These are phyloP conservation scores for Hylia prasina DNA, from an alignment of 2,113 vertebrate genomes.

Conservation along the genomic window DNA sequence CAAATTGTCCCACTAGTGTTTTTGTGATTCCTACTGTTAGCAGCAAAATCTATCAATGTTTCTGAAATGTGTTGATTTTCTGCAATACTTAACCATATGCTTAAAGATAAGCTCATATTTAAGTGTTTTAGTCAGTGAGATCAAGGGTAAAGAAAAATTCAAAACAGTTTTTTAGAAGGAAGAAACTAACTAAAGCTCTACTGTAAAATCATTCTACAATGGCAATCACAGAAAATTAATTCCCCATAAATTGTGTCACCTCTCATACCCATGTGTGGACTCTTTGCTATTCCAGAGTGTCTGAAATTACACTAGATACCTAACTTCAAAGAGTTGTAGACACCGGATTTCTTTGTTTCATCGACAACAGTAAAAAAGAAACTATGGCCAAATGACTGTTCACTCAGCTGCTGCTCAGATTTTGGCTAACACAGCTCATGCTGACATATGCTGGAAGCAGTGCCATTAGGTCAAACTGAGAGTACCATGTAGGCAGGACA, in stretches of 20 bases:
- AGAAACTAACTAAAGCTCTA: not conserved
- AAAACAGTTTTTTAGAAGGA: not conserved
- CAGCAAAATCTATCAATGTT: not conserved
- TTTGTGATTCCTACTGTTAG: not conserved
- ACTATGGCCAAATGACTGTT: rapidly evolving
- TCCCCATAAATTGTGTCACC: not conserved
- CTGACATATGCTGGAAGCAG: not conserved
- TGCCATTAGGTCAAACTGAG: not conserved
- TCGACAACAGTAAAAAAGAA: not conserved
- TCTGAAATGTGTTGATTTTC: not conserved
- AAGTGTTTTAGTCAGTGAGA: not conserved
- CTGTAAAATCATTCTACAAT: not conserved
- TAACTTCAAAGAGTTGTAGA: not conserved
- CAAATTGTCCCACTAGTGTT: not conserved
- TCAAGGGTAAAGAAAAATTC: not conserved
- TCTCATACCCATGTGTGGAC: not conserved
- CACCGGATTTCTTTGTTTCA: not conserved
- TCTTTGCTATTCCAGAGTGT: not conserved
- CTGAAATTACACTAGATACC: not conserved
- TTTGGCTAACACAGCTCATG: not conserved
- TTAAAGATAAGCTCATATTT: not conserved
- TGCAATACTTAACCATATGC: not conserved
- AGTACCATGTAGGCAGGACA: not conserved
- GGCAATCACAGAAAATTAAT: not conserved
- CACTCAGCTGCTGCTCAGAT: not conserved